phyloP scores from a whole-genome alignment of 2,797 vertebrate species.

The Lepilemur septentrionalis region DNA sequence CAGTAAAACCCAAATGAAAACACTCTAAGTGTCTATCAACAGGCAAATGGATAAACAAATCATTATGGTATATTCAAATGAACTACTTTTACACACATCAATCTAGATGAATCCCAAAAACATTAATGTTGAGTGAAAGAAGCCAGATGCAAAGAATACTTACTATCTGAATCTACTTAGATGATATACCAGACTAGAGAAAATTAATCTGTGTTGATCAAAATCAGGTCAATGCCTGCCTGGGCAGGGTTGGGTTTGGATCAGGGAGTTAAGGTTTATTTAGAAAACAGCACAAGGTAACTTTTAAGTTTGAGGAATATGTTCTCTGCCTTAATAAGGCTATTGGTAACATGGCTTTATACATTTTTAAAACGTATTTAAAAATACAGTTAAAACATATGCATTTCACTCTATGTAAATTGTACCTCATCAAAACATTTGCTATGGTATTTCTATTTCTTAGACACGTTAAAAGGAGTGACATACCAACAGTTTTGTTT shows the following conservation, averaged over 20 bases:
- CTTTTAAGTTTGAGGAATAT: not conserved
- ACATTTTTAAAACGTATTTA: not conserved
- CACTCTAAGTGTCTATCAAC: not conserved
- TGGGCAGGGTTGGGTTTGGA: not conserved
- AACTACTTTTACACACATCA: not conserved
- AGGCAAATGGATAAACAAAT: not conserved
- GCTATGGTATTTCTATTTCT: not conserved
- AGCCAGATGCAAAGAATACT: not conserved
- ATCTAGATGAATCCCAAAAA: constrained; percentile 3
- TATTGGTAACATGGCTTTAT: not conserved
- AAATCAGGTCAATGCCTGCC: not conserved
- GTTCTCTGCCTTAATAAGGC: not conserved
- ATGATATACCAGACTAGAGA: not conserved
- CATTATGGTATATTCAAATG: not conserved
- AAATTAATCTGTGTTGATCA: not conserved
- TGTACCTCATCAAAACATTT: not conserved
- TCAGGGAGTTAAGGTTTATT: not conserved
- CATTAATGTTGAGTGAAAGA: not conserved
- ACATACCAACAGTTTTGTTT: not conserved
- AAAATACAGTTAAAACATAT: not conserved
- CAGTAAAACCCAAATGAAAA: not conserved
- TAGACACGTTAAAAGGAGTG: not conserved
- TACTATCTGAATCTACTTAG: not conserved
- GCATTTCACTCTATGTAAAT: not conserved
- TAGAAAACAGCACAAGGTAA: not conserved